Evolutionary conservation across 1,140 invertebrate genomes (phyloP).

Genomic region (Drosophila cardini): DNA sequence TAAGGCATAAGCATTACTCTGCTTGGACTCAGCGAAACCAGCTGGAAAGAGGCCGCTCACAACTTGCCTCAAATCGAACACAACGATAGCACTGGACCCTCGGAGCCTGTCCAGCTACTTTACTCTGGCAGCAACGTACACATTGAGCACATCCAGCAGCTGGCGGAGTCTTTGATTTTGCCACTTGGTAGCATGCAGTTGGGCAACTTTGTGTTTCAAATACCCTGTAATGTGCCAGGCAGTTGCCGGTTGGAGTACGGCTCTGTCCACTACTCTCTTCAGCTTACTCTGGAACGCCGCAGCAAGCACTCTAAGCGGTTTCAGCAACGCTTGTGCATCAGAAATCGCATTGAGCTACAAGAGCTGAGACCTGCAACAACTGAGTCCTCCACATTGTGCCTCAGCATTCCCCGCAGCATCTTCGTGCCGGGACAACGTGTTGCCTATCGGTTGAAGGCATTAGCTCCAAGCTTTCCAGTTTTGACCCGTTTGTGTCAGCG

Average conservation of each 20-base stretch:
- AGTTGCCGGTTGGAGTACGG: slow-evolving; percentile 58
- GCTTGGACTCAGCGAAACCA: slow-evolving; percentile 39
- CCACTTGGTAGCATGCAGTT: slow-evolving; percentile 30
- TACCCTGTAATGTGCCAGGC: slow-evolving; percentile 54
- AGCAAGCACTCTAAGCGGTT: slow-evolving; percentile 58
- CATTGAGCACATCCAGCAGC: slow-evolving; percentile 32
- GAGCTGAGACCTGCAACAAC: slow-evolving; percentile 32
- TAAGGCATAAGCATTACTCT: slow-evolving; percentile 51
- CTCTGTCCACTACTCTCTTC: slow-evolving; percentile 45
- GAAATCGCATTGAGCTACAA: slow-evolving; percentile 45
- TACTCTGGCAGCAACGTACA: slow-evolving; percentile 37
- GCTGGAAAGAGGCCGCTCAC: slow-evolving; percentile 45
- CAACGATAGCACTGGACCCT: slow-evolving; percentile 49
- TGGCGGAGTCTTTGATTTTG: slow-evolving; percentile 21
- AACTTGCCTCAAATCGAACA: slow-evolving; percentile 53
- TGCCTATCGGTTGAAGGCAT: slow-evolving; percentile 32
- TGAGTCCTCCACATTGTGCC: neutral
- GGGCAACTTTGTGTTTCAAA: slow-evolving; percentile 41
- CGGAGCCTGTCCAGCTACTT: slow-evolving; percentile 21
- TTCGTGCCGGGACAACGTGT: slow-evolving; percentile 68
- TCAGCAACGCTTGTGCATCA: slow-evolving; percentile 54
- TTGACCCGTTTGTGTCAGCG: slow-evolving; percentile 48
- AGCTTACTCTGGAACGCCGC: slow-evolving; percentile 44
- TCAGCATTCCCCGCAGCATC: slow-evolving; percentile 56
- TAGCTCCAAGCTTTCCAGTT: neutral